Percentiles rank a stretch among this genome's conserved stretches.
These are phyloP conservation scores for Acrobasis suavella DNA, from an alignment of 2,888 invertebrate genomes.

Conservation along the genomic window DNA sequence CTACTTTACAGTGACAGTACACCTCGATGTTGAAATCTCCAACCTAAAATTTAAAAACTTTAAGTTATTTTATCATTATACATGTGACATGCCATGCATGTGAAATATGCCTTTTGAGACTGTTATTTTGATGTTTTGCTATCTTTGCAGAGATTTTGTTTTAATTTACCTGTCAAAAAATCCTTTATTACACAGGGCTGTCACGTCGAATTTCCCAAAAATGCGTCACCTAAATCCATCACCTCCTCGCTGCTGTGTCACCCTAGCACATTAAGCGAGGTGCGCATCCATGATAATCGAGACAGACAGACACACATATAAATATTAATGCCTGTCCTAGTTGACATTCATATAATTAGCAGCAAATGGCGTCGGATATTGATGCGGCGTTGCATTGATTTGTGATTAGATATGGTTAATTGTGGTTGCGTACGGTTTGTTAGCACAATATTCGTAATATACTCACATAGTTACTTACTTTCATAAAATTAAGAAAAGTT, in stretches of 20 bases:
- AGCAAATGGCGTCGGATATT: constrained; percentile 18
- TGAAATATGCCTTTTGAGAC: too few species aligned
- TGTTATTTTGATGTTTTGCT: too few species aligned
- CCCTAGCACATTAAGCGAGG: constrained; percentile 34
- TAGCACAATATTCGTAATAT: not conserved
- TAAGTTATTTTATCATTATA: too few species aligned
- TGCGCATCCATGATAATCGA: constrained; percentile 48
- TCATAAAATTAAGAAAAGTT: too few species aligned
- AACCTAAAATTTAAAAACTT: too few species aligned
- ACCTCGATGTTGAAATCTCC: too few species aligned
- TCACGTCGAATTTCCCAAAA: not conserved
- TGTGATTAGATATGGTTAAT: constrained; percentile 5
- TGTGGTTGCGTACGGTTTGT: not conserved
- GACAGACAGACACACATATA: constrained; percentile 57
- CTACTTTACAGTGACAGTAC: too few species aligned
- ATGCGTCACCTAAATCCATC: not conserved
- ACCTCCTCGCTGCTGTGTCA: constrained; percentile 24
- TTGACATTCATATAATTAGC: constrained; percentile 25
- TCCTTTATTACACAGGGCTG: not conserved
- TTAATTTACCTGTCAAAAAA: too few species aligned
- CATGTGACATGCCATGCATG: too few species aligned
- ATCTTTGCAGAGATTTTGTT: too few species aligned
- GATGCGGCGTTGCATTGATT: constrained; percentile 13
- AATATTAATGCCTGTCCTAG: constrained; percentile 49
- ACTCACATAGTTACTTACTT: too few species aligned